Evolutionary conservation across 2,113 vertebrate genomes (phyloP), one percentile per base, ranked within the genome.

Genomic region (Melanerpes formicivorus): DNA sequence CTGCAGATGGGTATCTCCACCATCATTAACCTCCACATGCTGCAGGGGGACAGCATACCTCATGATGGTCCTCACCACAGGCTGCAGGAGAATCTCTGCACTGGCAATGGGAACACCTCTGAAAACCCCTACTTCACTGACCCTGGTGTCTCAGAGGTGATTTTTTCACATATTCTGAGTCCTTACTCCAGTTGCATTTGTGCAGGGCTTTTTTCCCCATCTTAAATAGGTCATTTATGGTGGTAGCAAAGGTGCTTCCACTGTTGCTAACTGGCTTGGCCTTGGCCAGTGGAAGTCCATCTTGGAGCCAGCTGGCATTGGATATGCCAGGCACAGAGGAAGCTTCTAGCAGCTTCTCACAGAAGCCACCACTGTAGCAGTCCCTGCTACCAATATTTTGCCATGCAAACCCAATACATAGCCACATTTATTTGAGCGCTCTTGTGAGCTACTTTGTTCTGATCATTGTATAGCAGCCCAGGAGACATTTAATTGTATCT

Each of bases 211-310:
- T 37, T 13, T 40, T 30, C 4, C 3, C 12, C 12, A 25, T 75
- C 25, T 78, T 48, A 34, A 55, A 17, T 50, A 15, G 7, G 26
- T 55, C 29, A 16, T 55, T 27, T 52, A 52, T 14, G 50, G 22
- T 25, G 22, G 50, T 25, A 52, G 50, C 50, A 60, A 42, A 69
- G 27, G n/a, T 0, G 0, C 22, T 46, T 25, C 37, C 46, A 17
- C 58, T 6, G 1, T 50, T 0, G 0, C 11, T 37, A 37, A 23
- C 32, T 22, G 42, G 23, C 52, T 64, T 15, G 4, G 25, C 44
- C 42, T 64, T 80, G 50, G 32, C 29, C 37, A 8, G 50, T 0
- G 0, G 30, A 0, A 46, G 27, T 67, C 30, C 0, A 0, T 25
- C 71, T n/a, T 69, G 25, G 23, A 81, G 34, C 80, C 4, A 2